Conservation (phyloP, 2,113 vertebrate genomes). For the Neoarius graeffei region DNA sequence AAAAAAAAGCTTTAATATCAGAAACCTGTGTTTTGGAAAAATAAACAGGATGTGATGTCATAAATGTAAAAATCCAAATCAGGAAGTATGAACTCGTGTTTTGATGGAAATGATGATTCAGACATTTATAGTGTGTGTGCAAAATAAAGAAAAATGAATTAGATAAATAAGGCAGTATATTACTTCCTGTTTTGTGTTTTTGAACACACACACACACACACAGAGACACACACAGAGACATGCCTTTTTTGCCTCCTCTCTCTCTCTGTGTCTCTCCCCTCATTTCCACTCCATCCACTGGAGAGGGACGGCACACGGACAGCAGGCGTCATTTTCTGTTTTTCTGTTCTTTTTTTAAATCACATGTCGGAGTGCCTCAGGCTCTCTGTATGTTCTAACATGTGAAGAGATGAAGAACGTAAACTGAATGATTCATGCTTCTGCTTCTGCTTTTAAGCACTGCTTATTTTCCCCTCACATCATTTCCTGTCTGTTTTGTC, state of each 20-base stretch:
- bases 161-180: background rate
- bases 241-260: background rate
- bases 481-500: background rate
- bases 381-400: background rate
- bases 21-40: background rate
- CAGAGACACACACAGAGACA: background rate
- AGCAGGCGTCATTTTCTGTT: background rate
- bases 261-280: background rate
- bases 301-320: background rate
- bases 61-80: too few species aligned
- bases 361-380: conserved; percentile 14
- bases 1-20: background rate
- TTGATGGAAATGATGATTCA: background rate
- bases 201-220: background rate
- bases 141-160: background rate
- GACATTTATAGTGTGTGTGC: background rate
- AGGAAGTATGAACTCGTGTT: background rate
- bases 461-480: background rate
- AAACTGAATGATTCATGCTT: background rate
- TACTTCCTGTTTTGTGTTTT: background rate
- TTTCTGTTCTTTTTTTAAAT: background rate
- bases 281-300: background rate
- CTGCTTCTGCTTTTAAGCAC: conserved; percentile 4
- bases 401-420: background rate
- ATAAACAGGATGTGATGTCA: background rate